Evolutionary conservation across 2,888 invertebrate species (phyloP).

Genomic region (Ichneumon xanthorius): DNA sequence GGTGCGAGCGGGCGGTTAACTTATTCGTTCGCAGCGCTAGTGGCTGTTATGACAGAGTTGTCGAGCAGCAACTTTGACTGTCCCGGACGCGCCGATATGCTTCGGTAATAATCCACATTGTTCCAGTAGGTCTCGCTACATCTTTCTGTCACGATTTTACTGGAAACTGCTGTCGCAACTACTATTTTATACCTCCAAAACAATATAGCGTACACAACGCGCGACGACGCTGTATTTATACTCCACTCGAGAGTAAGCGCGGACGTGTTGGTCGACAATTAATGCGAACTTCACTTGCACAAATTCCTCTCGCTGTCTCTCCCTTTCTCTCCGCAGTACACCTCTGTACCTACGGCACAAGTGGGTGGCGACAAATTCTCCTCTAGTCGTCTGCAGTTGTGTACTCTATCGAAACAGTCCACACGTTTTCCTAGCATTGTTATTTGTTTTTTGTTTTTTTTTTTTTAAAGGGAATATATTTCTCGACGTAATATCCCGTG

Average conservation of each 20-base stretch:
- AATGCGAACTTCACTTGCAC: slow-evolving; percentile 68
- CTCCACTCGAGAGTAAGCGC: slow-evolving; percentile 58
- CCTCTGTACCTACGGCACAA: neutral
- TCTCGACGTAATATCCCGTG: neutral
- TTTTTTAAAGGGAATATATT: neutral
- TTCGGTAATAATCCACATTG: slow-evolving; percentile 53
- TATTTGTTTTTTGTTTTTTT: neutral
- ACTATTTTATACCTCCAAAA: slow-evolving; percentile 32
- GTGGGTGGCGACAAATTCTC: slow-evolving; percentile 31
- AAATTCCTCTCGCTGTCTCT: slow-evolving; percentile 50
- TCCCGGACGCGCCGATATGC: slow-evolving; percentile 37
- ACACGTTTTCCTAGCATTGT: neutral
- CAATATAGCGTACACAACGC: slow-evolving; percentile 25
- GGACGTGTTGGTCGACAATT: slow-evolving; percentile 67
- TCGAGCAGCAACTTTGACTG: slow-evolving; percentile 17
- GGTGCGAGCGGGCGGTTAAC: slow-evolving; percentile 34
- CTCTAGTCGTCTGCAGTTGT: slow-evolving; percentile 26
- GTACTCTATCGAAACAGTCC: slow-evolving; percentile 14
- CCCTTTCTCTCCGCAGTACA: slow-evolving; percentile 18
- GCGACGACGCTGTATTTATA: slow-evolving; percentile 54
- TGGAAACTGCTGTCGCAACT: neutral
- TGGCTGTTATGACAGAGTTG: slow-evolving; percentile 55
- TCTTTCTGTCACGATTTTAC: slow-evolving; percentile 47
- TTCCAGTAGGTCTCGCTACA: slow-evolving; percentile 35
- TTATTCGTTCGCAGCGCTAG: slow-evolving; percentile 54